phyloP scores from a whole-genome alignment of 2,797 vertebrate species.

The Premnoplex brunnescens region DNA sequence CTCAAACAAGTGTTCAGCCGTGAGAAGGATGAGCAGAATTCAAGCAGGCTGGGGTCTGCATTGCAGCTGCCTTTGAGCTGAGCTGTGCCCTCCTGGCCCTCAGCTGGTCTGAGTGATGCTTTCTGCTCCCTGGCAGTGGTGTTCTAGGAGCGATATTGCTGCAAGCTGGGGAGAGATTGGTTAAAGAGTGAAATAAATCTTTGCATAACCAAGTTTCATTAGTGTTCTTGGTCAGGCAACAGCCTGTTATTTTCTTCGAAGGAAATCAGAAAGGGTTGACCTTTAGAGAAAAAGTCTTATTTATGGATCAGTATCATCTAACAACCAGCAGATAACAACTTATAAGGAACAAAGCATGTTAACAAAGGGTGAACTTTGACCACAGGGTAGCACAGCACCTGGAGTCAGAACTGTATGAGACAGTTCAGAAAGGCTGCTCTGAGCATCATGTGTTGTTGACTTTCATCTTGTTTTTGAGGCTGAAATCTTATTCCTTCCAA shows the following conservation, averaged over 20 bases:
- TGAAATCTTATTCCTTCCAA: neutral
- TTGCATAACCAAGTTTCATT: neutral
- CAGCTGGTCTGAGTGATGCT: rapidly evolving
- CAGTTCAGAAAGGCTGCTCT: neutral
- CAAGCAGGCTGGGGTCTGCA: neutral
- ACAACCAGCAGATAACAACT: neutral
- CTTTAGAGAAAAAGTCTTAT: neutral
- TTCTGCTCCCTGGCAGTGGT: neutral
- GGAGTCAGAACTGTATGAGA: neutral
- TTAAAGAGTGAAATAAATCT: neutral
- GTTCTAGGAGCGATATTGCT: neutral
- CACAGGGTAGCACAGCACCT: neutral
- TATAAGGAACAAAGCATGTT: neutral
- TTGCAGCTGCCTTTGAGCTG: neutral
- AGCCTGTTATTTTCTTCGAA: neutral
- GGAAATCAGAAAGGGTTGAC: neutral
- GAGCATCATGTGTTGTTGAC: neutral
- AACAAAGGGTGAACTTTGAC: neutral
- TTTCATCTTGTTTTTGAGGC: neutral
- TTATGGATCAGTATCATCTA: neutral
- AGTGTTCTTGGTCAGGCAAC: neutral
- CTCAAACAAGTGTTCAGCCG: rapidly evolving
- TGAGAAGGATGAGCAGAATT: neutral
- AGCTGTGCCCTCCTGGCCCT: rapidly evolving
- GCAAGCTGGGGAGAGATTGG: neutral